phyloP scores from a whole-genome alignment of 1,140 invertebrate genomes.

The Macrocentrus cingulum region DNA sequence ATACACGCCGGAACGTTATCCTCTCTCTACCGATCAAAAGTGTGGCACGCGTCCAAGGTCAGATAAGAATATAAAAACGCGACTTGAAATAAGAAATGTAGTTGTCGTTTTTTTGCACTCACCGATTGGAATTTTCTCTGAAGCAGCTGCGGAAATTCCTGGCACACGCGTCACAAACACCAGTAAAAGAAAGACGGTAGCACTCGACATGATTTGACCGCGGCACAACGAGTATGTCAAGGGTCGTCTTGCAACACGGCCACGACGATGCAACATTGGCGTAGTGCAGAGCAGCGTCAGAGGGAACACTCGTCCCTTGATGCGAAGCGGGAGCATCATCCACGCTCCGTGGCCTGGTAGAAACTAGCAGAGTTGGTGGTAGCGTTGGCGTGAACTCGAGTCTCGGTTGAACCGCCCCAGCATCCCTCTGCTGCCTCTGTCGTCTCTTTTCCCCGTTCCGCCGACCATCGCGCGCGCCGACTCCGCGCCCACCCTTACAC shows the following conservation, averaged over 20 bases:
- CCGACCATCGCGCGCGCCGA: constrained; percentile 24
- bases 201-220: constrained; percentile 13
- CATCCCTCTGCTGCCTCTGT: constrained; percentile 34
- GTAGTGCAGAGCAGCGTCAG: neutral
- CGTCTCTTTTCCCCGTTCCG: neutral
- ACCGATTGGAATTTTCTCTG: constrained; percentile 54
- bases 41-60: neutral
- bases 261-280: neutral
- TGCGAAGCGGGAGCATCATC: constrained; percentile 33
- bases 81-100: neutral
- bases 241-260: no score
- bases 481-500: constrained; percentile 22
- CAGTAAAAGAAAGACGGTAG: constrained; percentile 13
- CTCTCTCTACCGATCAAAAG: no score
- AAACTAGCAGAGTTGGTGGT: constrained; percentile 28
- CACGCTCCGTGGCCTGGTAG: constrained; percentile 31
- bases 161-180: constrained; percentile 27
- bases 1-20: no score
- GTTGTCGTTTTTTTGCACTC: no score
- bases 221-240: no score
- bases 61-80: neutral
- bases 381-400: constrained; percentile 34
- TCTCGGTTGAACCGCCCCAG: constrained; percentile 44
- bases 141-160: constrained; percentile 32
- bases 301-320: constrained; percentile 17